Base-by-base conservation (phyloP, 2,888 invertebrate genomes). In the Xylophagus ater region DNA sequence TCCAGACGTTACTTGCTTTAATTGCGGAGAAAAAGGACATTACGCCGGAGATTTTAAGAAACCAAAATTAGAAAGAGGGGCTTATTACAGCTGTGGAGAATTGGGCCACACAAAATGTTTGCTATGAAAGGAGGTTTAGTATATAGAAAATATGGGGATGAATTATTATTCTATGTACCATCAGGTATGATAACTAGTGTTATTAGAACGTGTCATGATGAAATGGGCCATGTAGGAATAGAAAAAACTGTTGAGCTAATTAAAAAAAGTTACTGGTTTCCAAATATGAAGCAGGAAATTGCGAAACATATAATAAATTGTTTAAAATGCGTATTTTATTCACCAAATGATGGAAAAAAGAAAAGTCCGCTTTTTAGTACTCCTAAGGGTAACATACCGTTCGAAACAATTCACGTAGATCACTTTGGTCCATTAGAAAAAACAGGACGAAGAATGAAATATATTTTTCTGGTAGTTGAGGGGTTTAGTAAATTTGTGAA, bases 241-340 rank as follows among this genome's bases (percentile, higher is more conserved):
- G 48, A 50, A 6, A 52, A 54, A 48, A 44, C 42, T 17, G 10
- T 39, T 10, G 42, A 49, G 20, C 21, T 39, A 9, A 37, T 56
- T 15, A 35, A n/a, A 13, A 14, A 35, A 34, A 24, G 15, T 6
- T 57, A 52, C 44, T 55, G 51, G 49, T 54, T 55, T 40, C 53
- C 23, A 23, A 23, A 23, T 23, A 6, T 23, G 7, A 23, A 23
- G 23, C 10, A 6, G 9, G 9, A 23, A 23, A 23, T 23, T 10
- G 9, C 6, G 9, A 23, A 6, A 8, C 23, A 23, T 23, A 23
- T 23, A 8, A 23, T 6, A 8, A 23, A 23, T 10, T 23, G 23
- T 23, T 10, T 23, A 8, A 23, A 23, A 23, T 23, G 23, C 23
- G 9, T 23, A 6, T 8, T 10, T 23, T 23, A 8, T 23, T 23